Percentiles rank a stretch among this genome's conserved stretches.
phyloP scores from a whole-genome alignment of 1,140 invertebrate genomes.

The Drosophila grimshawi region DNA sequence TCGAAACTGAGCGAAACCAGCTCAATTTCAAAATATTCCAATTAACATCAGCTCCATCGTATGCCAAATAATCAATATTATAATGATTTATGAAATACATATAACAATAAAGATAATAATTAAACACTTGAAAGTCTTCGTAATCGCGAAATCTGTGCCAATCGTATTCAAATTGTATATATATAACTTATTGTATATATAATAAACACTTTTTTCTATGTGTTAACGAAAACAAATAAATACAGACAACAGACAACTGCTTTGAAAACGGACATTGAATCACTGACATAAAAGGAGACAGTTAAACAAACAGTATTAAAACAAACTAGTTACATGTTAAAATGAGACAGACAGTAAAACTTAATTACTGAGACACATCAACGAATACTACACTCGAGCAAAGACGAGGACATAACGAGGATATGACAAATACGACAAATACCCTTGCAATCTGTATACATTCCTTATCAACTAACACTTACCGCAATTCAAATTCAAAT shows the following conservation, averaged over 20 bases:
- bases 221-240: conserved; percentile 33
- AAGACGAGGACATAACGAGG: not conserved
- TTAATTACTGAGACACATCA: no score
- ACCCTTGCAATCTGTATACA: conserved; percentile 68
- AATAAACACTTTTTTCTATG: conserved; percentile 66
- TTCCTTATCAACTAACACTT: conserved; percentile 38
- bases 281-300: conserved; percentile 25
- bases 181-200: conserved; percentile 64
- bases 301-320: conserved; percentile 9
- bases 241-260: conserved; percentile 8
- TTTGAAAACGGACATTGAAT: conserved; percentile 1
- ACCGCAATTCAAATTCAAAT: conserved; percentile 39
- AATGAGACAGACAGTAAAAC: not conserved
- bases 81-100: not conserved
- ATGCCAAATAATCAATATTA: conserved; percentile 21
- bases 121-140: conserved; percentile 30
- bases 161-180: conserved; percentile 71
- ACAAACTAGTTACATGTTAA: not conserved
- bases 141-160: conserved; percentile 81
- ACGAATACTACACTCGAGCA: not conserved
- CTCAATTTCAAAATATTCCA: not conserved
- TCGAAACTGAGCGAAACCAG: not conserved
- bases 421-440: conserved; percentile 30
- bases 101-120: conserved; percentile 21
- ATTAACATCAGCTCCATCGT: conserved; percentile 5